Percentiles rank a stretch among this genome's conserved stretches.
Evolutionary conservation across 1,140 invertebrate genomes (phyloP).

Genomic region (Temnothorax nylanderi): DNA sequence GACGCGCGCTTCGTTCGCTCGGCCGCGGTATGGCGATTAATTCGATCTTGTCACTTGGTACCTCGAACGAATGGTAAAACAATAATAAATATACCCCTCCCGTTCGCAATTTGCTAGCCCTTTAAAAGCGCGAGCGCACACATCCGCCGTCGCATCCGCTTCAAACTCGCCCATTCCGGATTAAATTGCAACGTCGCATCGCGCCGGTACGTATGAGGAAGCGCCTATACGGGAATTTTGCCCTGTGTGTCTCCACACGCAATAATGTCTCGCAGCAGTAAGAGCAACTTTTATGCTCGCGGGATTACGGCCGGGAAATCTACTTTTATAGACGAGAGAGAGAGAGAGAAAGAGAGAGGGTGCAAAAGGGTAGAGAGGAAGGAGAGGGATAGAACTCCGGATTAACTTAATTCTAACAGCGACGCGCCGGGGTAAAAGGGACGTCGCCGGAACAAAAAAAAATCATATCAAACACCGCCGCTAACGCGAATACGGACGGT

Average conservation of each 20-base stretch:
- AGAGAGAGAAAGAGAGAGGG: background rate
- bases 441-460: constrained; percentile 22
- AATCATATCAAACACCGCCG: constrained; percentile 42
- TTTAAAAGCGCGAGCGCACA: constrained; percentile 42
- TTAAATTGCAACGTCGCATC: constrained; percentile 42
- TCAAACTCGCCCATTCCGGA: constrained; percentile 8
- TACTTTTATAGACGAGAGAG: constrained; percentile 52
- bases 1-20: constrained; percentile 4
- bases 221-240: constrained; percentile 22
- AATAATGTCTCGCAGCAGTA: constrained; percentile 54
- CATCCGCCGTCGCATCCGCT: constrained; percentile 8
- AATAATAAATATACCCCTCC: constrained; percentile 35
- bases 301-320: constrained; percentile 54
- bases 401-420: constrained; percentile 61
- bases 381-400: constrained; percentile 15
- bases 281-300: constrained; percentile 58
- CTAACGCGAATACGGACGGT: constrained; percentile 43
- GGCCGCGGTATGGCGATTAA: background rate
- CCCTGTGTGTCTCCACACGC: constrained; percentile 27
- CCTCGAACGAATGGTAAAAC: constrained; percentile 3
- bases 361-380: too few species aligned
- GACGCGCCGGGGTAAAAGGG: constrained; percentile 47
- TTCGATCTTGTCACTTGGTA: constrained; percentile 16
- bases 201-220: background rate
- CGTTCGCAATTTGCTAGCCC: constrained; percentile 28